Evolutionary conservation across 2,888 invertebrate species (phyloP), one percentile per base, ranked within the genome.

Genomic region (Nomada lathburiana): DNA sequence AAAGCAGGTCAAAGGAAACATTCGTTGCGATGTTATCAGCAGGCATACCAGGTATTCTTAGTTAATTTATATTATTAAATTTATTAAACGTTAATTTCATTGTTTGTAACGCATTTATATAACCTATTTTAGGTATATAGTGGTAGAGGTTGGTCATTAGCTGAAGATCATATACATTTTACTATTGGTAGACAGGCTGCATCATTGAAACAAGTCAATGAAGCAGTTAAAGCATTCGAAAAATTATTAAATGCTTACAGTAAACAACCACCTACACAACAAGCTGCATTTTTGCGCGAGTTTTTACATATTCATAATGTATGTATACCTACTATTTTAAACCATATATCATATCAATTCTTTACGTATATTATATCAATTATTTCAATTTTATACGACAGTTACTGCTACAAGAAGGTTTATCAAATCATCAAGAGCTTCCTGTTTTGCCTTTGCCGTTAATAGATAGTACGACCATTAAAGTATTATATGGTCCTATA

Each of bases 121-220:
- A 57, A 36, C 7, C 7, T 78, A 70, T 72, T 53, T 55, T 89
- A 97, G 96, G 96, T 97, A 62, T 97, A 97, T 93, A 95, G 95
- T 85, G 95, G 95, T 63, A 97, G 97, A 90, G 97, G 97, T 7
- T 99, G 99, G 99, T 97, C 97, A 86, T 95, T 98, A 88, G 98
- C 99, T 7, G 98, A 98, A 94, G 98, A 99, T 95, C 99, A 99
- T 94, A 98, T 99, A 91, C 97, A 98, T 94, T 98, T 98, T 93
- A 98, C 98, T 9, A 97, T 99, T 91, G 98, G 98, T 1, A 96
- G 98, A 86, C 97, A 98, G 93, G 98, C 98, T 50, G 96, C 97
- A 90, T 96, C 97, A 92, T 95, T 98, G 89, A 97, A 97, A 91
- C 96, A 96, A 90, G 94, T 96, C 47, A 95, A 95, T 85, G 96